Base-by-base conservation (phyloP, 2,113 vertebrate species). In the Halichoeres trimaculatus region DNA sequence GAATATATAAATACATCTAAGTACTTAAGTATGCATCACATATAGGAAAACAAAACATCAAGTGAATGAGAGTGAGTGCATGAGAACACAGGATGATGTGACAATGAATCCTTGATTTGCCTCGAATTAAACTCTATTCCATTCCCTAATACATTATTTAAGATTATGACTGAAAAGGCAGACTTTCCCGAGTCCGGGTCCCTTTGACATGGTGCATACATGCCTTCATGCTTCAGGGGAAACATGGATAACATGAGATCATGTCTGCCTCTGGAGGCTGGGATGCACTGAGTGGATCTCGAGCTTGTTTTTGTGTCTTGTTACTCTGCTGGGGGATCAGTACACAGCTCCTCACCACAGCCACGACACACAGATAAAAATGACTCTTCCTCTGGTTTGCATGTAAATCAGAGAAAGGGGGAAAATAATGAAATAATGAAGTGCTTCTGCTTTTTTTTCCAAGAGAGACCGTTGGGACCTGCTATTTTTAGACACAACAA, bases 401-500 rank as follows among this genome's bases (percentile, higher is more conserved):
- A 89, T 90, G 88, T 81, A 88, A 91, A 90, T 87, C 82, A 86
- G 78, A 71, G 79, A 74, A 74, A 38, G 64, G 54, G 68, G 62
- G 56, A 30, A 70, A 80, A 71, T 83, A 92, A 89, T 88, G 76
- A 90, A 90, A 89, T 85, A 89, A 87, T 84, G 55, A 90, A 90
- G 59, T 72, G 69, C 30, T 61, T 80, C 45, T 76, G 60, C 58
- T 68, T 83, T 75, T 66, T n/a, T 78, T 78, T 77, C 53, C 40
- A 64, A 76, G 63, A 77, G 54, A 69, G 78, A 76, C 85, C 70
- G 8, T 36, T 82, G 90, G 88, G 90, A 88, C 55, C 10, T 55
- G 52, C 79, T 91, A 89, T 92, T 91, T 91, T 92, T 90, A 93
- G 91, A 87, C 78, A 87, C 83, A 89, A 89, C 88, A 92, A 93